Evolutionary conservation across 2,888 invertebrate genomes (phyloP), one percentile per base, ranked within the genome.

Genomic region (Furcula furcula): DNA sequence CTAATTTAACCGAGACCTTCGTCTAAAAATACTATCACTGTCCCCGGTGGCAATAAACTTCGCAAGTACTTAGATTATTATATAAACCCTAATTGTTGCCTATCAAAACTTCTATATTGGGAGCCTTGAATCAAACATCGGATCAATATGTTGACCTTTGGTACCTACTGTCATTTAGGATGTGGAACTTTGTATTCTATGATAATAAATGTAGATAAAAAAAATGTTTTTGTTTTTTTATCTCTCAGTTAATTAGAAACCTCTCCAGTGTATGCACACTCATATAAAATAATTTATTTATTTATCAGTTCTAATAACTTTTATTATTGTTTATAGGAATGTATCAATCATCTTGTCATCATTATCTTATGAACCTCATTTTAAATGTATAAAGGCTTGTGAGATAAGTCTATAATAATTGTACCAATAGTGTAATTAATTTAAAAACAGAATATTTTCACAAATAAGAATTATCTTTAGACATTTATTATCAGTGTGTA

Each of bases 1-100:
- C 50, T 50, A 52, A 55, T 64, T 58, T 71, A 70, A 68, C 73
- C 68, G 60, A 83, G 80, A 86, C 86, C 86, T 87, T 85, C 84
- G 51, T 68, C 85, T 86, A 86, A 63, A 78, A 85, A 85, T 86
- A 85, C 56, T 51, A 52, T 62, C 59, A 60, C 51, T 65, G 49
- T 52, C 55, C 41, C 34, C 32, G 46, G 40, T 55, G 55, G 46
- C 58, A 55, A 59, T 65, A 55, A 28, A 53, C 49, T 46, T 55
- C 46, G 52, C 45, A 23, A 37, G 39, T 35, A 31, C 41, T 31
- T 29, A 34, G 20, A n/a, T 23, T 36, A 48, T 48, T 48, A 50
- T 35, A 41, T 50, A 51, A 44, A 53, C 30, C 7, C 7, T 16
- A 33, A 31, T 26, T 19, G 4, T 9, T 14, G 13, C 14, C 14